Evolutionary conservation across 1,140 invertebrate species (phyloP).

Genomic region (Meloidogyne floridensis): DNA sequence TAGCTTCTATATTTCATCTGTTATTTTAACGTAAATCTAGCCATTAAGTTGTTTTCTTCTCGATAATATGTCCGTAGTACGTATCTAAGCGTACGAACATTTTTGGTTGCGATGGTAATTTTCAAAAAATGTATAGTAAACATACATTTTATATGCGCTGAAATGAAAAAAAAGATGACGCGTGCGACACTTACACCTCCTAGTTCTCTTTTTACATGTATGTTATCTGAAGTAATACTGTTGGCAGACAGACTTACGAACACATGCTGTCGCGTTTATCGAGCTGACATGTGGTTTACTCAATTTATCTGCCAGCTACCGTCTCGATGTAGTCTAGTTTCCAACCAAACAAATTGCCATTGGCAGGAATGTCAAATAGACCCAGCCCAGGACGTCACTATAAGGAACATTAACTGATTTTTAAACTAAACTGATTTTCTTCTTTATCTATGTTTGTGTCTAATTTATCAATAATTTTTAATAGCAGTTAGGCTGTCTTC

Average conservation of each 20-base stretch:
- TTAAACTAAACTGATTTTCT: no score
- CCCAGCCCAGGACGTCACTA: neutral
- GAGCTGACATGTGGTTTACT: slow-evolving; percentile 5
- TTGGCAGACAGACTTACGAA: neutral
- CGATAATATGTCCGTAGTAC: no score
- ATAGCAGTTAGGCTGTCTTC: no score
- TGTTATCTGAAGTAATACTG: neutral
- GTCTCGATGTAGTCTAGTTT: slow-evolving; percentile 1
- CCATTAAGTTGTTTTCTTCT: no score
- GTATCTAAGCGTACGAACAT: no score
- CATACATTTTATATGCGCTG: no score
- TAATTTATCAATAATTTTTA: no score
- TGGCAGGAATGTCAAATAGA: neutral
- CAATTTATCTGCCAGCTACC: neutral
- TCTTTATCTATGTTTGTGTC: no score
- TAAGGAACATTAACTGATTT: neutral
- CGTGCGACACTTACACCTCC: neutral
- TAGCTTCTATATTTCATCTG: neutral
- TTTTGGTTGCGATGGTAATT: neutral
- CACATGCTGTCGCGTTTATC: neutral
- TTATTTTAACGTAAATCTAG: no score
- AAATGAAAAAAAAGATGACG: neutral
- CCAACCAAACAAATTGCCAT: neutral
- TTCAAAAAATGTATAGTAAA: neutral
- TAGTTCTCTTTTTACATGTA: neutral